These are phyloP conservation scores for Diarsia rubi DNA, from an alignment of 2,888 invertebrate species.

Conservation along the genomic window DNA sequence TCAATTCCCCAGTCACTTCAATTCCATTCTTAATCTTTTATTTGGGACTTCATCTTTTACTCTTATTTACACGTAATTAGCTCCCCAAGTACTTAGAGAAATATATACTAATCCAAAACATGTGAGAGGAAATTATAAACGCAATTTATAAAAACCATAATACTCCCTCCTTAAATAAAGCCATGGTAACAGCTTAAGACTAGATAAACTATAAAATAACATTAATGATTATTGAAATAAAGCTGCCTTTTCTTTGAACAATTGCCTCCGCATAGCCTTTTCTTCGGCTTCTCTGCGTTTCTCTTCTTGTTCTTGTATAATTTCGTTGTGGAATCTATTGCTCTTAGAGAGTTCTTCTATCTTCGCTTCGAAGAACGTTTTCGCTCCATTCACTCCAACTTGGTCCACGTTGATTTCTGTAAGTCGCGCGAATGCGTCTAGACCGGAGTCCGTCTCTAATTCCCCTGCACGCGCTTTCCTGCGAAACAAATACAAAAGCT, in stretches of 20 bases:
- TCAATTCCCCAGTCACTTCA: conserved; percentile 30
- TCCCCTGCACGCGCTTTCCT: conserved; percentile 98
- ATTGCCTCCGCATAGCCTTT: conserved; percentile 94
- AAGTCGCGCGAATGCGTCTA: conserved; percentile 95
- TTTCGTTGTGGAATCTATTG: conserved; percentile 98
- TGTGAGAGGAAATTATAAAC: conserved; percentile 36
- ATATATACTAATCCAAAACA: conserved; percentile 33
- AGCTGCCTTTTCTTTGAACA: conserved; percentile 97
- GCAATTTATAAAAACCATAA: conserved; percentile 51
- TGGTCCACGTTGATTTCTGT: conserved; percentile 98
- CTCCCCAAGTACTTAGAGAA: conserved; percentile 21
- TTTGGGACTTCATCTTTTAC: conserved; percentile 27
- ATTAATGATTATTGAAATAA: conserved; percentile 91
- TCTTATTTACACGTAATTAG: conserved; percentile 51
- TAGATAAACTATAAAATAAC: conserved; percentile 79
- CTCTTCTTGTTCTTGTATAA: conserved; percentile 97
- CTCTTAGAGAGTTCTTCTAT: conserved; percentile 96
- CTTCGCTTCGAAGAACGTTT: conserved; percentile 99
- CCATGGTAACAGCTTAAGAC: conserved; percentile 90
- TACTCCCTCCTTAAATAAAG: conserved; percentile 67
- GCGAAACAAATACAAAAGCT: conserved; percentile 61
- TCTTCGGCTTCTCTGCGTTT: conserved; percentile 96
- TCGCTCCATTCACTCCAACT: conserved; percentile 98
- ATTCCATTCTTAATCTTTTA: conserved; percentile 30
- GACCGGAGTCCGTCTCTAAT: conserved; percentile 95